Base-by-base conservation (phyloP, 2,888 invertebrate species). In the Caenorhabditis afra region DNA sequence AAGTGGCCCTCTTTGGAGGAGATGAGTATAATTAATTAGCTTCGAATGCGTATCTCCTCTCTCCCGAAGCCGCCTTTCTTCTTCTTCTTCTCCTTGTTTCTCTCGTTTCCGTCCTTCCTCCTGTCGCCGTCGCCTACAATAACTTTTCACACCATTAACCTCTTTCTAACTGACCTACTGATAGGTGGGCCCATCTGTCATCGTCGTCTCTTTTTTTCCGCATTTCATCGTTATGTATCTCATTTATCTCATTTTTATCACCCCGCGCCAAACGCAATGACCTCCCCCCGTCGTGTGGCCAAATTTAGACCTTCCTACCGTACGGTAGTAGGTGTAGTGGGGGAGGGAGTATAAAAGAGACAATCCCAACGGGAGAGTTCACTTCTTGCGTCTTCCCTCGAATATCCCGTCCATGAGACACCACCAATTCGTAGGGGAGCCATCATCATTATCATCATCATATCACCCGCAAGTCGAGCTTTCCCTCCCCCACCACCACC, bases 11-110 rank as follows among this genome's bases (percentile, higher is more conserved):
- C 41, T 68, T 59, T 59, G 59, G 49, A n/a, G n/a, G n/a, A n/a
- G n/a, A n/a, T n/a, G n/a, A n/a, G 52, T 52, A 49, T 50, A 68
- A 58, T 59, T 67, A 57, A 57, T 71, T 61, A 49, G 53, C 45
- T 52, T 52, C 68, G 12, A 39, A 22, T 44, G 16, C 16, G 1
- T 55, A 20, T 29, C 2, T 20, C 62, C 14, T 47, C 47, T 20
- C 35, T n/a, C 35, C 37, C 37, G 16, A 20, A 14, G 3, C 45
- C 22, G 14, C 12, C 39, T 23, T 18, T 35, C 44, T 16, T 45
- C 39, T 0, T 20, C n/a, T 45, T 55, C 18, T 22, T 22, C 22
- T 11, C 41, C 29, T 53, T 57, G n/a, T n/a, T n/a, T n/a, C n/a
- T n/a, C n/a, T n/a, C n/a, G n/a, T n/a, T n/a, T n/a, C n/a, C n/a